Percentiles rank a stretch among this genome's conserved stretches.
Evolutionary conservation across 2,113 vertebrate genomes (phyloP).

Genomic region (Perognathus longimembris): DNA sequence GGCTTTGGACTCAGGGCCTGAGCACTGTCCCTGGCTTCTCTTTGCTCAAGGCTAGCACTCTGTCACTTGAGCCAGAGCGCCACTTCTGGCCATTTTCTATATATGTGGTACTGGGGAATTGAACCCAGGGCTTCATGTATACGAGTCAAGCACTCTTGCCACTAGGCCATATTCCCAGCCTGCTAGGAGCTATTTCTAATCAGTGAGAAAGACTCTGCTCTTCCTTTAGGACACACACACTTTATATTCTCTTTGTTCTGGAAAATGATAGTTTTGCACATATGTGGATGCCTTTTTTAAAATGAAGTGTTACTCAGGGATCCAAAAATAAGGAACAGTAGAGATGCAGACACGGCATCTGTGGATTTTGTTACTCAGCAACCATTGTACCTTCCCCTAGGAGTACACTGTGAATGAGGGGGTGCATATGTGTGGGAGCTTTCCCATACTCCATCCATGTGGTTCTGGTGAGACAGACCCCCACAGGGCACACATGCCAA

Average conservation of each 20-base stretch:
- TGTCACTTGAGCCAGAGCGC: too few relatives aligned
- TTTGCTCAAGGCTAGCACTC: too few relatives aligned
- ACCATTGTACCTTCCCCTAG: too few relatives aligned
- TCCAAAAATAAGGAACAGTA: not conserved
- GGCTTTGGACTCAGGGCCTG: too few relatives aligned
- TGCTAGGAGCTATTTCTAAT: slow-evolving; percentile 31
- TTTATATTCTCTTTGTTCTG: slow-evolving; percentile 24
- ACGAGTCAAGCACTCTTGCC: too few relatives aligned
- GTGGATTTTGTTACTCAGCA: not conserved
- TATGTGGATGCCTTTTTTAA: not conserved
- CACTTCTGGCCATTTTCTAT: too few relatives aligned
- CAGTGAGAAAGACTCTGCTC: not conserved
- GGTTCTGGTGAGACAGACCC: not conserved
- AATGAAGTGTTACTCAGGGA: not conserved
- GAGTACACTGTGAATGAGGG: not conserved
- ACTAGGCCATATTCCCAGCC: too few relatives aligned
- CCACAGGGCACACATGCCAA: not conserved
- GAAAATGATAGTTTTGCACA: slow-evolving; percentile 29
- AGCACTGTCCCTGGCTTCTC: too few relatives aligned
- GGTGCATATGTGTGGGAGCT: too few relatives aligned
- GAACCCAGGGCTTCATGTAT: too few relatives aligned
- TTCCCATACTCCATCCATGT: not conserved
- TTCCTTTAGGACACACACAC: slow-evolving; percentile 8
- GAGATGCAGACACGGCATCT: not conserved
- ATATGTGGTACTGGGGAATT: too few relatives aligned